These are phyloP conservation scores for Penaeus monodon DNA, from an alignment of 2,888 invertebrate genomes.

Conservation along the genomic window DNA sequence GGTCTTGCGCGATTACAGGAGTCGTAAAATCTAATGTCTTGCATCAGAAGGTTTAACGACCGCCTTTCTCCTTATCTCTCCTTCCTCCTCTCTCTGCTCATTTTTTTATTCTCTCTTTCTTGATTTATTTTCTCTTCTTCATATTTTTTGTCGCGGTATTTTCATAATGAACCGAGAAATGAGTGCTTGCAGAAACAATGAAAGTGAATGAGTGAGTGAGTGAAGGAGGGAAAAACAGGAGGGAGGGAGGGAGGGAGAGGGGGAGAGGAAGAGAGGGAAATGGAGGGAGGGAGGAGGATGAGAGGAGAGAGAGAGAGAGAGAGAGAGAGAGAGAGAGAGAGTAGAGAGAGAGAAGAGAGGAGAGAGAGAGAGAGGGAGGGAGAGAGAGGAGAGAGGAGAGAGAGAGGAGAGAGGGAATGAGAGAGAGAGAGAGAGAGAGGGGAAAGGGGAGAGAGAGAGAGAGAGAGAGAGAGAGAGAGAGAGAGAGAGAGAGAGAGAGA, in stretches of 20 bases:
- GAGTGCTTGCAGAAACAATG: background rate
- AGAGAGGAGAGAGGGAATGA: background rate
- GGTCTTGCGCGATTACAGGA: too few species aligned
- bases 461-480: background rate
- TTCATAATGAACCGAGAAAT: background rate
- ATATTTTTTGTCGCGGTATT: too few species aligned
- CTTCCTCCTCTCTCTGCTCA: too few species aligned
- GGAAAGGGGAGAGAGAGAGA: background rate
- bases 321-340: background rate
- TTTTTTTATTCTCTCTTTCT: too few species aligned
- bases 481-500: background rate
- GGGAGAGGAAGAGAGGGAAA: background rate
- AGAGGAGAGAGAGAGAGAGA: background rate
- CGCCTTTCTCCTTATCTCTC: too few species aligned
- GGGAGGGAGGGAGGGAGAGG: background rate
- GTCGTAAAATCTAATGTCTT: too few species aligned
- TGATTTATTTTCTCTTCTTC: too few species aligned
- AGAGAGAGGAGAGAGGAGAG: constrained; percentile 66
- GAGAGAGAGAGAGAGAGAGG: background rate
- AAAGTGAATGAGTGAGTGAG: background rate
- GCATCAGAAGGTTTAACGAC: too few species aligned
- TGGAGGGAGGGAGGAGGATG: background rate
- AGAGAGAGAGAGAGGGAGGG: background rate
- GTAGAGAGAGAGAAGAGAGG: background rate
- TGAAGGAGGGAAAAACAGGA: background rate